Conservation (phyloP, 2,113 vertebrate species). For the Myiopsitta monachus region DNA sequence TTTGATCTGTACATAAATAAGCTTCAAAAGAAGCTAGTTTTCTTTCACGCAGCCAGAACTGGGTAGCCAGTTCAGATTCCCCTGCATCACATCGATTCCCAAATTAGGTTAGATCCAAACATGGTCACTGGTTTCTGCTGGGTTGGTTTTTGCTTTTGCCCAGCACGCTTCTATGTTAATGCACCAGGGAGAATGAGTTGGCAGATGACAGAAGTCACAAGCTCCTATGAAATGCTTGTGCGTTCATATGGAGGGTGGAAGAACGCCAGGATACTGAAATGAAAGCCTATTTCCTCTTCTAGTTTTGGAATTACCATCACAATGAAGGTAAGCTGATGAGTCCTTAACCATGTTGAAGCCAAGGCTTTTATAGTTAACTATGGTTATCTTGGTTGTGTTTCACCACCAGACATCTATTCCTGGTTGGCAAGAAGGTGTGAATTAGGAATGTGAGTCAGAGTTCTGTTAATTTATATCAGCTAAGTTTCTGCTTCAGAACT, state of each 20-base stretch:
- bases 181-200: background rate
- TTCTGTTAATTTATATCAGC: background rate
- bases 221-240: background rate
- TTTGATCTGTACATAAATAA: conserved; percentile 55
- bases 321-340: background rate
- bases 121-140: background rate
- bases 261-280: background rate
- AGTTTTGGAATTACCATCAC: background rate
- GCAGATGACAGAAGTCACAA: background rate
- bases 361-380: background rate
- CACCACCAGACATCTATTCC: background rate
- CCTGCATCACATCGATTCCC: conserved; percentile 2
- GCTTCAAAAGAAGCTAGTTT: background rate
- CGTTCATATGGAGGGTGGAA: background rate
- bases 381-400: background rate
- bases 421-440: background rate
- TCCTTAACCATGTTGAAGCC: background rate
- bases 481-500: background rate
- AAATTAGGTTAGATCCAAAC: background rate
- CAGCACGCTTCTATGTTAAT: background rate
- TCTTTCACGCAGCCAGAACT: background rate
- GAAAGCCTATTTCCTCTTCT: background rate
- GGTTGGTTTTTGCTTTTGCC: background rate
- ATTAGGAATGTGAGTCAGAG: background rate
- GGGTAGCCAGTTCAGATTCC: background rate